Evolutionary conservation across 2,113 vertebrate genomes (phyloP).

Genomic region (Oreotrochilus melanogaster): DNA sequence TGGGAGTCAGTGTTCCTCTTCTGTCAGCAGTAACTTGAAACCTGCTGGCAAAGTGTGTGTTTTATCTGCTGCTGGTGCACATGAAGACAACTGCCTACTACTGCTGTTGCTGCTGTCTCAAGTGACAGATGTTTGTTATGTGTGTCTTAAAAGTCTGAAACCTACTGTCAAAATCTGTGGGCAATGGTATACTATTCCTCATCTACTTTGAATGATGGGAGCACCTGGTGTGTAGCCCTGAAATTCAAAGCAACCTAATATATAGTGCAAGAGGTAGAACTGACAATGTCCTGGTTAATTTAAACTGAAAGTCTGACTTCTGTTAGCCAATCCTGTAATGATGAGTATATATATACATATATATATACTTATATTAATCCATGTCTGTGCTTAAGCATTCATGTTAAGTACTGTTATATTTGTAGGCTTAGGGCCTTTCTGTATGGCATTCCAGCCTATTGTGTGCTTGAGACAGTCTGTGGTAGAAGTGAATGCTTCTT

Average conservation of each 20-base stretch:
- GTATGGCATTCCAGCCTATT: not conserved
- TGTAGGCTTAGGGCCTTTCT: not conserved
- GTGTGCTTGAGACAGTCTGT: not conserved
- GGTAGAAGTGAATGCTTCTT: not conserved
- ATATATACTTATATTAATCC: not conserved
- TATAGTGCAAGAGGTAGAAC: not conserved
- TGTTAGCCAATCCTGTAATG: not conserved
- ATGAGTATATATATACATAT: not conserved
- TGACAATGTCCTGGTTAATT: not conserved
- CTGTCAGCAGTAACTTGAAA: constrained; percentile 17
- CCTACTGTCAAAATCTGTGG: not conserved
- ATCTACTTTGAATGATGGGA: not conserved
- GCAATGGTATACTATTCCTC: not conserved
- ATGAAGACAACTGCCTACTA: constrained; percentile 8
- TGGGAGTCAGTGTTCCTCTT: not conserved
- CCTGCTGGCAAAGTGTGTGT: not conserved
- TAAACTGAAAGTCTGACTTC: not conserved
- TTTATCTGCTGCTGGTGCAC: constrained; percentile 21
- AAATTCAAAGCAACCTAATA: not conserved
- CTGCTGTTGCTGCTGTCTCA: not conserved
- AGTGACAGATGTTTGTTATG: not conserved
- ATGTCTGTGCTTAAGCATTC: not conserved
- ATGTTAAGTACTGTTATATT: not conserved
- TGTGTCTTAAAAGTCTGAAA: not conserved
- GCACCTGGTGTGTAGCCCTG: not conserved